A percentile compares a stretch with the other conserved stretches of the same genome.
Evolutionary conservation across 2,113 vertebrate species (phyloP).

Genomic region (Ophthalmolycus amberensis): DNA sequence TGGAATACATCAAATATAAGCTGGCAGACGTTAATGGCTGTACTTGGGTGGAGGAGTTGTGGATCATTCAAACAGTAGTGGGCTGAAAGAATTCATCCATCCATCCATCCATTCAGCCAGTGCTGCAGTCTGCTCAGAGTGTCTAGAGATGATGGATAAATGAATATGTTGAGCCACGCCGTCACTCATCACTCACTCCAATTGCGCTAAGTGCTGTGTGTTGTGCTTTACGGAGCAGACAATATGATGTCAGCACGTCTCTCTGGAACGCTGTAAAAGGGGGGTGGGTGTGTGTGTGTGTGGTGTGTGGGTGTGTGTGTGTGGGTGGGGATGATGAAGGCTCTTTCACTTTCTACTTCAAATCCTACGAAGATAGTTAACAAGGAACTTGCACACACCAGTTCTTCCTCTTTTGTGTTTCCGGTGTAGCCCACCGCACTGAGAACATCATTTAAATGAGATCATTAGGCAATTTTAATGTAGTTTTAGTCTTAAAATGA

Average conservation of each 20-base stretch:
- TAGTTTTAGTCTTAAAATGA: not conserved
- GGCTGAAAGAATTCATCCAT: constrained; percentile 37
- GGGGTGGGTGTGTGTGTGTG: too few species aligned
- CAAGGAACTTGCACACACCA: not conserved
- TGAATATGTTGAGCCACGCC: constrained; percentile 50
- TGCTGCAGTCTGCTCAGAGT: constrained; percentile 26
- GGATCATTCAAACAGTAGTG: constrained; percentile 35
- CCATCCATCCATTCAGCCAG: constrained; percentile 29
- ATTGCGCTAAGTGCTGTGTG: constrained; percentile 60
- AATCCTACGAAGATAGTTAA: not conserved
- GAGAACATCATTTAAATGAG: not conserved
- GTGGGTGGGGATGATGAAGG: not conserved
- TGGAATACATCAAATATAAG: not conserved
- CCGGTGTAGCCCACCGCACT: too few species aligned
- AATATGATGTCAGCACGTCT: constrained; percentile 19
- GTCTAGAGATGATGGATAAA: constrained; percentile 59
- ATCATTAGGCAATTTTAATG: not conserved
- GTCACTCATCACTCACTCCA: constrained; percentile 57
- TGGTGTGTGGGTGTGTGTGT: too few species aligned
- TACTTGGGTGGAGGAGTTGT: not conserved
- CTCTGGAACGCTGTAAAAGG: constrained; percentile 14
- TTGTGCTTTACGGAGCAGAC: constrained; percentile 16
- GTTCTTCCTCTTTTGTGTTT: not conserved
- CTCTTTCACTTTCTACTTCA: not conserved
- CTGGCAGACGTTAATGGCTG: constrained; percentile 52